Evolutionary conservation across 2,113 vertebrate species (phyloP), one percentile per base, ranked within the genome.

Genomic region (Xenopus laevis): DNA sequence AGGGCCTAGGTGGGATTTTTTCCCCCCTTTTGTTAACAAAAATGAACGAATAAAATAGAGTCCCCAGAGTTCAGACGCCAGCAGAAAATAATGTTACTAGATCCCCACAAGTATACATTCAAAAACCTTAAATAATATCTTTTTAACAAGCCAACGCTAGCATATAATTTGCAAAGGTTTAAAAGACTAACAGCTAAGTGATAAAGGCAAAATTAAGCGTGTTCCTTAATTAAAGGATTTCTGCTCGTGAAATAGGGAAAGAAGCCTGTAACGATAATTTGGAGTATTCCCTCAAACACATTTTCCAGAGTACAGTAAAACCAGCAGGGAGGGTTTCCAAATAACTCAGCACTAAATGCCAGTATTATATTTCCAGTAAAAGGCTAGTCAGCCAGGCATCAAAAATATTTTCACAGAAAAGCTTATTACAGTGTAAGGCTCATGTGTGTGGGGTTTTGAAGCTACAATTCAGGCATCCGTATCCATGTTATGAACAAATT

Each of bases 251-350:
- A 81, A 79, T 59, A 21, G 77, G 82, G 81, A 80, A 77, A 79
- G 84, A 78, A 80, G 80, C 84, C 79, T 71, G 78, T 83, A 84
- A 85, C 82, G 83, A 83, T 80, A 86, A 85, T 82, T 83, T 85
- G 86, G 78, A 84, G 86, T 84, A 85, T 85, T 91, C 82, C 78
- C 70, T 77, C 80, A 83, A 79, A 82, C 7, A 4, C 81, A 68
- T 77, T 79, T 71, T 84, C 84, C 90, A 68, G 65, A 75, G 58
- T 75, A 68, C 84, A 84, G 86, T 86, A 87, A 89, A 88, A 86
- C 79, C 84, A 88, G 86, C 83, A 71, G 87, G 89, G 82, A 90
- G 84, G 77, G 83, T 85, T 89, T 90, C 91, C 87, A 88, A 84
- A 82, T 81, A 82, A 87, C 79, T 55, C 77, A 65, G 78, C 83